A percentile compares a stretch with the other conserved stretches of the same genome.
Conservation (phyloP, 2,888 invertebrate genomes). For the Tridacna gigas region DNA sequence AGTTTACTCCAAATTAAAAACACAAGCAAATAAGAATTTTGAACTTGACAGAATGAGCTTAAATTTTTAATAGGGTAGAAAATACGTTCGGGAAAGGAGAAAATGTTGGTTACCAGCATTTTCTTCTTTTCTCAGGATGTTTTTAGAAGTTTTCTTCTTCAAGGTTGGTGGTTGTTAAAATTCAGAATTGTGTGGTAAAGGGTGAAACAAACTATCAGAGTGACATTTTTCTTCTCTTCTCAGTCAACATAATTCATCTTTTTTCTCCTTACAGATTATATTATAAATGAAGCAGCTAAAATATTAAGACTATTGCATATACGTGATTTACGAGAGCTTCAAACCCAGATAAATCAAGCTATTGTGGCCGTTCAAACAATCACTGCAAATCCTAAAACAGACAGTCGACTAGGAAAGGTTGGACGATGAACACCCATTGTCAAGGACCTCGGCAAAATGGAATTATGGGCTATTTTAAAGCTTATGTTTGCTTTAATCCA, state of each 20-base stretch:
- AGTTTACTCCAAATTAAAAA: too few relatives aligned
- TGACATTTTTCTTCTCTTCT: too few relatives aligned
- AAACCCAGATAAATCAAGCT: constrained; percentile 97
- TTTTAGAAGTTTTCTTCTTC: too few relatives aligned
- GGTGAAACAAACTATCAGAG: too few relatives aligned
- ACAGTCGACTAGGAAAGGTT: constrained; percentile 50
- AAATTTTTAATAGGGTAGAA: too few relatives aligned
- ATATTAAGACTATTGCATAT: constrained; percentile 93
- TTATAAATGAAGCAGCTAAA: constrained; percentile 87
- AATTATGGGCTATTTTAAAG: background rate
- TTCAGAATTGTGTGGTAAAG: too few relatives aligned
- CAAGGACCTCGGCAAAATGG: background rate
- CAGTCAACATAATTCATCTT: background rate
- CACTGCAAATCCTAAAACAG: constrained; percentile 97
- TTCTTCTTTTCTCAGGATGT: too few relatives aligned
- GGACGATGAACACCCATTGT: constrained; percentile 27
- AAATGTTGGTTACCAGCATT: too few relatives aligned
- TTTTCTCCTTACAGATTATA: constrained; percentile 79
- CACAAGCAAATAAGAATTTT: too few relatives aligned
- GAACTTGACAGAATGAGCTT: too few relatives aligned
- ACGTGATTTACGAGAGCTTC: constrained; percentile 93
- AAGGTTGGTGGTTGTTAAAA: too few relatives aligned
- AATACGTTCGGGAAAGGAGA: too few relatives aligned
- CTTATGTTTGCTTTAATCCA: background rate
- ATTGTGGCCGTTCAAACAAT: constrained; percentile 96